A percentile compares a stretch with the other conserved stretches of the same genome.
Evolutionary conservation across 2,888 invertebrate genomes (phyloP).

Genomic region (Xestia c-nigrum): DNA sequence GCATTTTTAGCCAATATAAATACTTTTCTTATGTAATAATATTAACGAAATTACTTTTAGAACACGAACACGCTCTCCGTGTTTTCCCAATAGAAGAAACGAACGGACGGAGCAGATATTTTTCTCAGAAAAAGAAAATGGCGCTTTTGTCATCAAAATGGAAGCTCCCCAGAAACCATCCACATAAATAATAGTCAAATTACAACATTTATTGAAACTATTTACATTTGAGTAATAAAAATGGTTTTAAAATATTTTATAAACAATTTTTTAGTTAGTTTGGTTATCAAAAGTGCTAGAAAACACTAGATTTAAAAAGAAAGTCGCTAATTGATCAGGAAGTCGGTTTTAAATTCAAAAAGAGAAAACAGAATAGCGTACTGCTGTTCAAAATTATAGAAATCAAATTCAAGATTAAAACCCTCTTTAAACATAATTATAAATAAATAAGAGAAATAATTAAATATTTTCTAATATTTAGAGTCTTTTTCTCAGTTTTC

Average conservation of each 20-base stretch:
- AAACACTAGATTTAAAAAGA: not conserved
- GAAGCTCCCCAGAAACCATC: slow-evolving; percentile 71
- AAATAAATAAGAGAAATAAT: not conserved
- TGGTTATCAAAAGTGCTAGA: not conserved
- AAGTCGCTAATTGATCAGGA: slow-evolving; percentile 46
- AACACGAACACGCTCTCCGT: slow-evolving; percentile 72
- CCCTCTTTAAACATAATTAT: not conserved
- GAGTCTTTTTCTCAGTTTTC: not conserved
- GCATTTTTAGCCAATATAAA: slow-evolving; percentile 85
- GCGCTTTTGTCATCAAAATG: slow-evolving; percentile 77
- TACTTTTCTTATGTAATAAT: slow-evolving; percentile 84
- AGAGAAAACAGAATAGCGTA: slow-evolving; percentile 31
- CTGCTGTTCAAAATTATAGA: slow-evolving; percentile 8
- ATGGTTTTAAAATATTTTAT: slow-evolving; percentile 8
- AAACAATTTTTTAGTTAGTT: slow-evolving; percentile 13
- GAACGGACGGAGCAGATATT: slow-evolving; percentile 61
- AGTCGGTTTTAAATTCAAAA: slow-evolving; percentile 57
- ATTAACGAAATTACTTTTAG: slow-evolving; percentile 78
- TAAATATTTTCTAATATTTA: not conserved
- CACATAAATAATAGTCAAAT: slow-evolving; percentile 52
- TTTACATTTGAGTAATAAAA: not conserved
- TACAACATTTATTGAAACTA: not conserved
- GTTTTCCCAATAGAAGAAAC: slow-evolving; percentile 81
- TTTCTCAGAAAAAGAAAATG: slow-evolving; percentile 72
- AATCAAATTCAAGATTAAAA: slow-evolving; percentile 12